phyloP scores from a whole-genome alignment of 2,888 invertebrate species.

The Agrochola litura region DNA sequence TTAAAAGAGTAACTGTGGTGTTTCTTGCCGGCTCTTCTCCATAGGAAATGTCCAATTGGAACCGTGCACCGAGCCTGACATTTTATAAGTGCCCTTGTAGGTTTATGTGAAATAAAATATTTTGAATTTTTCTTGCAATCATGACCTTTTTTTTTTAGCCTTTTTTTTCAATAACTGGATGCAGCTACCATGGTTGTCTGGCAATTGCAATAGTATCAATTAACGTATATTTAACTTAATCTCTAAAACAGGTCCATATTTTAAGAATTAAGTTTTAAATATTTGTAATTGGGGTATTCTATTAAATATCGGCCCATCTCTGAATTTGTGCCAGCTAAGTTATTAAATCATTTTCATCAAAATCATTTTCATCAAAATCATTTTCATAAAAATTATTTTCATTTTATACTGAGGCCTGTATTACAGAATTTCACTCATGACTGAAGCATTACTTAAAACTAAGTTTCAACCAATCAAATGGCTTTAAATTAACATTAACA shows the following conservation, averaged over 20 bases:
- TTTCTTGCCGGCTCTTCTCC: too few relatives aligned
- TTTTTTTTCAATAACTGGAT: too few relatives aligned
- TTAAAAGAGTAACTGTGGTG: too few relatives aligned
- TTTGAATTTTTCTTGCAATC: neutral
- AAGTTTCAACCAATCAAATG: neutral
- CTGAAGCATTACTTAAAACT: neutral
- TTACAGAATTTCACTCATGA: neutral
- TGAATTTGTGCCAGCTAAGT: neutral
- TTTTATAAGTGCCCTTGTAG: too few relatives aligned
- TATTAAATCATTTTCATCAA: too few relatives aligned
- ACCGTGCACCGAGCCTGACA: too few relatives aligned
- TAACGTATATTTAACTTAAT: neutral
- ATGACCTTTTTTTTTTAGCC: neutral
- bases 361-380: too few relatives aligned
- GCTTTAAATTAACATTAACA: neutral
- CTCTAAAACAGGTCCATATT: neutral
- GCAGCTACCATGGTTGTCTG: neutral
- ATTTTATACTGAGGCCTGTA: neutral
- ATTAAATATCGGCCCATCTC: neutral
- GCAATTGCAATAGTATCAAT: neutral
- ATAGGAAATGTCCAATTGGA: too few relatives aligned
- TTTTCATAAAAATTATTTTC: too few relatives aligned
- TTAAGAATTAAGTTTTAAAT: neutral
- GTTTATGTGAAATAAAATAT: too few relatives aligned
- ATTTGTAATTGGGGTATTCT: neutral